Percentiles rank a stretch among this genome's conserved stretches.
These are phyloP conservation scores for Solen grandis DNA, from an alignment of 1,140 invertebrate genomes.

Conservation along the genomic window DNA sequence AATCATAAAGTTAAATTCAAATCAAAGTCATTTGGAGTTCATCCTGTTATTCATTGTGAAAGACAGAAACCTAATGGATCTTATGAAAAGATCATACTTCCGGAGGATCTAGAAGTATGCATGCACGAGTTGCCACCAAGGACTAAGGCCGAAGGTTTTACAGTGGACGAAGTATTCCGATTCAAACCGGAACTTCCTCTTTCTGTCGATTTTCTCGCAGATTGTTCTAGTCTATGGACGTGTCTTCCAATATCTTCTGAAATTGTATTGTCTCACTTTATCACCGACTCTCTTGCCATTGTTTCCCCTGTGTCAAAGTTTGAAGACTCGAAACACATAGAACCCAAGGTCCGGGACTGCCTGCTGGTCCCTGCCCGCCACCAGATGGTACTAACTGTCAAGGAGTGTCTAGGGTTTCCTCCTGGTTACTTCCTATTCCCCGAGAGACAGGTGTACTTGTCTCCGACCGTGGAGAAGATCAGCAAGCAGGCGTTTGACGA, in stretches of 20 bases:
- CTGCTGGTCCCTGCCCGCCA: constrained; percentile 37
- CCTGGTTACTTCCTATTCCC: constrained; percentile 50
- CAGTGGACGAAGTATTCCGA: constrained; percentile 40
- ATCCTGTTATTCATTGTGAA: constrained; percentile 34
- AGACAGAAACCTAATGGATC: constrained; percentile 9
- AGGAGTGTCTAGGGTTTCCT: constrained; percentile 50
- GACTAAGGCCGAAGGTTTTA: constrained; percentile 39
- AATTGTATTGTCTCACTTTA: constrained; percentile 43
- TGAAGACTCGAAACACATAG: constrained; percentile 15
- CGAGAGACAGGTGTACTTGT: constrained; percentile 33
- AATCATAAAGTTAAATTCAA: constrained; percentile 47
- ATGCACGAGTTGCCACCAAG: constrained; percentile 39
- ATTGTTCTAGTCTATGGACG: constrained; percentile 38
- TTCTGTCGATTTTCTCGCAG: constrained; percentile 46
- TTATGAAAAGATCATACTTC: constrained; percentile 44
- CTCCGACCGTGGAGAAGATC: constrained; percentile 34
- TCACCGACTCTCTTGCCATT: constrained; percentile 37
- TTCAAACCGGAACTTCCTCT: constrained; percentile 40
- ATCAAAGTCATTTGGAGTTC: constrained; percentile 33
- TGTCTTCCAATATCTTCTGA: constrained; percentile 51
- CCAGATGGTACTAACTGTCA: constrained; percentile 46
- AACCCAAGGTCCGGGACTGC: constrained; percentile 33
- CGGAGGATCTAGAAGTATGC: constrained; percentile 41
- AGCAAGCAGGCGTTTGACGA: constrained; percentile 36
- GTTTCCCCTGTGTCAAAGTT: constrained; percentile 38